phyloP scores from a whole-genome alignment of 1,140 invertebrate genomes.

The Drosophila willistoni region DNA sequence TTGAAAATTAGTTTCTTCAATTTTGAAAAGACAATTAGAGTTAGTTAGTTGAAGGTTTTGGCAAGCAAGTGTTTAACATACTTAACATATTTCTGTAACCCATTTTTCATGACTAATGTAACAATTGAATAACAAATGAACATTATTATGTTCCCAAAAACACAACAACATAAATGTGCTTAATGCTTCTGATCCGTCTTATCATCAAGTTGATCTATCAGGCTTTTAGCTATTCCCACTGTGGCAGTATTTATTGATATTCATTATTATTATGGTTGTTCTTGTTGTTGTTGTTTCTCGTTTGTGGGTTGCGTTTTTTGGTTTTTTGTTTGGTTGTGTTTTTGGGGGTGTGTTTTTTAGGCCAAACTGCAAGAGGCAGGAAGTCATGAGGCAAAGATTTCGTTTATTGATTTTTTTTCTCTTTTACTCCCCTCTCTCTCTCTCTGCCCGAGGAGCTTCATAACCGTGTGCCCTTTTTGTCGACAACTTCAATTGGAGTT shows the following conservation, averaged over 20 bases:
- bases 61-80: too few species aligned
- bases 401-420: conserved; percentile 67
- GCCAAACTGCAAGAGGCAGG: conserved; percentile 17
- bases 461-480: not conserved
- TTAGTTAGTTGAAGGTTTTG: too few species aligned
- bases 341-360: conserved; percentile 33
- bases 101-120: too few species aligned
- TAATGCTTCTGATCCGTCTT: not conserved
- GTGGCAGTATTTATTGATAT: conserved; percentile 6
- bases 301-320: conserved; percentile 26
- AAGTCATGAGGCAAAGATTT: conserved; percentile 38
- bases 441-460: conserved; percentile 23
- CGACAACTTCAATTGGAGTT: conserved; percentile 20
- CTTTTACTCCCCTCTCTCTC: not conserved
- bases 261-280: conserved; percentile 26
- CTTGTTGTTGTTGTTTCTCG: conserved; percentile 29
- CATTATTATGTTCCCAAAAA: too few species aligned
- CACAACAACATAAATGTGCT: too few species aligned
- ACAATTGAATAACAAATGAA: too few species aligned
- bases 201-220: not conserved
- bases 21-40: too few species aligned
- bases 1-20: too few species aligned
- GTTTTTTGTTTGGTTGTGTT: conserved; percentile 22
- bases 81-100: too few species aligned
- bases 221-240: not conserved